phyloP scores from a whole-genome alignment of 2,888 invertebrate genomes.

The Xanthorhoe spadicearia region DNA sequence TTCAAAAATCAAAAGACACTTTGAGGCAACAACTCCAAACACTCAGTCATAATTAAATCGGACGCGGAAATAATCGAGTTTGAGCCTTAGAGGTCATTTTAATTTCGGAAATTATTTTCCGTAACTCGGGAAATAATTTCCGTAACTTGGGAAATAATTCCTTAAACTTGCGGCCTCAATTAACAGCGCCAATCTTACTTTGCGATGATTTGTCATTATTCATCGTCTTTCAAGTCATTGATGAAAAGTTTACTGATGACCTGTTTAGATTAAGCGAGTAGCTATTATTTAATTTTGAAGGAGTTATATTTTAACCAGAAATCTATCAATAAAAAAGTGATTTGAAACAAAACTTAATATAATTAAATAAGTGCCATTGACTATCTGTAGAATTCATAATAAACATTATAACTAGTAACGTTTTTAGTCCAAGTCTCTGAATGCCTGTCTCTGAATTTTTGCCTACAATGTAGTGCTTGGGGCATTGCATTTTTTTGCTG shows the following conservation, averaged over 20 bases:
- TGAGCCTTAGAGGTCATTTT: slow-evolving; percentile 30
- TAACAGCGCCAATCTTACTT: slow-evolving; percentile 37
- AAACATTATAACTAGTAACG: no score
- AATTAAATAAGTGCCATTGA: no score
- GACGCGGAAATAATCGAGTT: slow-evolving; percentile 35
- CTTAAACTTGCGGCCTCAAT: slow-evolving; percentile 32
- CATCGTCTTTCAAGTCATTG: slow-evolving; percentile 37
- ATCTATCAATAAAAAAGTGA: no score
- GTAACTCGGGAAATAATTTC: slow-evolving; percentile 13
- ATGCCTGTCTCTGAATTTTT: no score
- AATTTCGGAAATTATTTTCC: slow-evolving; percentile 28
- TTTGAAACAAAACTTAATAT: no score
- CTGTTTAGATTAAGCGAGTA: slow-evolving; percentile 13
- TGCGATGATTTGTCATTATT: slow-evolving; percentile 39
- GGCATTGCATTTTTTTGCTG: no score
- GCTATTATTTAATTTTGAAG: neutral
- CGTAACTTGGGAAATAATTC: slow-evolving; percentile 28
- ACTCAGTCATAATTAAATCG: slow-evolving; percentile 31
- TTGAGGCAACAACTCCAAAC: slow-evolving; percentile 22
- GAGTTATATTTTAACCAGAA: no score
- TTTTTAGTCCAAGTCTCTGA: no score
- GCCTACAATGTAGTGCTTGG: no score
- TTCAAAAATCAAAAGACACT: slow-evolving; percentile 15
- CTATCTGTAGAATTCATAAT: no score
- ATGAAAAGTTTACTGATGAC: slow-evolving; percentile 27